Base-by-base conservation (phyloP, 2,797 vertebrate genomes). In the Tarsius wallacei region DNA sequence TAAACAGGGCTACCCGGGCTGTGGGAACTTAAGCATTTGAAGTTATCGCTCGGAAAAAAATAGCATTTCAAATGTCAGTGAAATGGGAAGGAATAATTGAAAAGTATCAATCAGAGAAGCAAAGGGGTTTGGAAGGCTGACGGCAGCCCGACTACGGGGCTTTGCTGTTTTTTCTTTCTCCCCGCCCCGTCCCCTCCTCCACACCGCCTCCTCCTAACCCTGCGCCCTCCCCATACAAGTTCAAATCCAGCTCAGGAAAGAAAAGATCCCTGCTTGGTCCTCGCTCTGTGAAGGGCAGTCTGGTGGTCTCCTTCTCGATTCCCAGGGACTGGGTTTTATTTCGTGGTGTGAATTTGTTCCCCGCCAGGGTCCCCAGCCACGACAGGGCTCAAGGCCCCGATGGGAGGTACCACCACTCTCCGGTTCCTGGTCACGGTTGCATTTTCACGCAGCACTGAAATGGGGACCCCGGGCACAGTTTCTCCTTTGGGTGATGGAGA, bases 71-170 rank as follows among this genome's bases (percentile, higher is more conserved):
- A 99, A 99, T 99, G 99, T 99, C 99, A 99, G 99, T 99, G 99
- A 99, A 99, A 99, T 99, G 99, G 98, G 98, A 99, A 99, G 99
- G 99, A 99, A 99, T 99, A 99, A 99, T 99, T 99, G 99, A 99
- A 99, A 99, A 99, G 99, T 99, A 99, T 99, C 99, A 99, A 99
- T 99, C 99, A 99, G 99, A 99, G 99, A 99, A 99, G 99, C 99
- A 99, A 99, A 98, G 98, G 98, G 99, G 98, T 99, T 99, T 98
- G 96, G 95, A 97, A 98, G 97, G 97, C 98, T 90, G 96, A 66
- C 98, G 90, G 95, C 98, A 93, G 97, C 97, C 98, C 97, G 94
- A 96, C 90, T 64, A 74, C 97, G 47, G n/a, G 64, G 91, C 91
- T 92, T 83, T 74, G 24, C 1, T 47, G 12, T 49, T 66, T 61